phyloP scores from a whole-genome alignment of 2,113 vertebrate genomes.

The Dipodomys spectabilis region DNA sequence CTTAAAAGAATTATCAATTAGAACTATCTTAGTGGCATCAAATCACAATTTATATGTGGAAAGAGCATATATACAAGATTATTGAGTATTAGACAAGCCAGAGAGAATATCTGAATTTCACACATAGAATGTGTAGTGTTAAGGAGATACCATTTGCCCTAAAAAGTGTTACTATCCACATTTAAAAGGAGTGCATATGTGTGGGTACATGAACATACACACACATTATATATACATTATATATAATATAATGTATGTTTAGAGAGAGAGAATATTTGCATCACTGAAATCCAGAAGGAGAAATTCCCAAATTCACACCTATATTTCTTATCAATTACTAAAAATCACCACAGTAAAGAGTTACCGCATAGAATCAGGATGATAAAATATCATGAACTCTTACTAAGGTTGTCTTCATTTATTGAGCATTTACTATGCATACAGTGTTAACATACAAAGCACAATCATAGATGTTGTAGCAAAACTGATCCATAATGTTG shows the following conservation, averaged over 20 bases:
- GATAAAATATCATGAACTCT: background rate
- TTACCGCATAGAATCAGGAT: background rate
- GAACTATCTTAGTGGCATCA: background rate
- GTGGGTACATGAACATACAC: too few species aligned
- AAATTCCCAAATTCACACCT: background rate
- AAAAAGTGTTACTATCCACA: background rate
- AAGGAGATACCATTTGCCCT: background rate
- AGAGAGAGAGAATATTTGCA: background rate
- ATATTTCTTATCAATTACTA: background rate
- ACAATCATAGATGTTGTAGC: background rate
- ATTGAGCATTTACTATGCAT: background rate
- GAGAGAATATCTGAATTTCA: background rate
- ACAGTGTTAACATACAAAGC: background rate
- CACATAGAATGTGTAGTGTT: background rate
- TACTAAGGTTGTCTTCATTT: background rate
- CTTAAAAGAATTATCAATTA: background rate
- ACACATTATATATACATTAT: too few species aligned
- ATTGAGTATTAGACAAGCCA: background rate
- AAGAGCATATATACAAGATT: background rate
- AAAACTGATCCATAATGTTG: slow-evolving; percentile 38
- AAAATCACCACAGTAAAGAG: background rate
- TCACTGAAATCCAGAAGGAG: background rate
- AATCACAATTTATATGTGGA: background rate
- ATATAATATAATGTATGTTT: too few species aligned
- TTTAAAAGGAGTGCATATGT: background rate